Evolutionary conservation across 2,888 invertebrate genomes (phyloP).

Genomic region (Bedellia somnulentella): DNA sequence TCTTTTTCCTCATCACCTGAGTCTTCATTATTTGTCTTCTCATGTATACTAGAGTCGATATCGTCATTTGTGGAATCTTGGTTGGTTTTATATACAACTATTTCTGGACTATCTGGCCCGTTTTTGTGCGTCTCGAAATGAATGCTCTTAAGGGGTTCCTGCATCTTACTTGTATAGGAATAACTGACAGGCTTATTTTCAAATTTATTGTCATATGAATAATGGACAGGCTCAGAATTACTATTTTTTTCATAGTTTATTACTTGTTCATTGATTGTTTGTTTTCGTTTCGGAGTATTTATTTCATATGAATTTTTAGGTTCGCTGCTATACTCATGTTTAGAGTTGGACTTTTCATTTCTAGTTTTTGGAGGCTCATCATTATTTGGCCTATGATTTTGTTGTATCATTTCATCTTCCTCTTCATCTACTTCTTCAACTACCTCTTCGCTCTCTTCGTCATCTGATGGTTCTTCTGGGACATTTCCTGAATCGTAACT

Average conservation of each 20-base stretch:
- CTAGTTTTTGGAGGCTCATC: slow-evolving; percentile 13
- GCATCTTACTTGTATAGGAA: too few species aligned
- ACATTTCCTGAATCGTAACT: slow-evolving; percentile 21
- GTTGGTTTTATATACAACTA: too few species aligned
- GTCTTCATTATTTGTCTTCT: too few species aligned
- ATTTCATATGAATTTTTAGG: slow-evolving; percentile 41
- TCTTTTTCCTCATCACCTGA: too few species aligned
- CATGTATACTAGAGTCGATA: too few species aligned
- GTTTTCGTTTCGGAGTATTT: slow-evolving; percentile 37
- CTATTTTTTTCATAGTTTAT: slow-evolving; percentile 40
- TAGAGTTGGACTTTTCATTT: slow-evolving; percentile 18
- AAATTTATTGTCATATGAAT: slow-evolving; percentile 28
- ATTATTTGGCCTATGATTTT: slow-evolving; percentile 9
- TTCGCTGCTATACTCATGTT: too few species aligned
- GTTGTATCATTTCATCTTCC: slow-evolving; percentile 15
- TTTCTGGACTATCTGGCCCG: too few species aligned
- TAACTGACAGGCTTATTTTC: slow-evolving; percentile 32
- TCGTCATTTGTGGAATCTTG: too few species aligned
- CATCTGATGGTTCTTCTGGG: slow-evolving; percentile 13
- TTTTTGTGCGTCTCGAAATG: too few species aligned
- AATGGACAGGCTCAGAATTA: slow-evolving; percentile 28
- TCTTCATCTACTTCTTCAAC: slow-evolving; percentile 18
- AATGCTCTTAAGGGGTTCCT: too few species aligned
- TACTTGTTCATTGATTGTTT: slow-evolving; percentile 36
- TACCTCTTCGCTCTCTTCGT: slow-evolving; percentile 17